phyloP scores from a whole-genome alignment of 2,797 vertebrate species.

The Carduelis carduelis region DNA sequence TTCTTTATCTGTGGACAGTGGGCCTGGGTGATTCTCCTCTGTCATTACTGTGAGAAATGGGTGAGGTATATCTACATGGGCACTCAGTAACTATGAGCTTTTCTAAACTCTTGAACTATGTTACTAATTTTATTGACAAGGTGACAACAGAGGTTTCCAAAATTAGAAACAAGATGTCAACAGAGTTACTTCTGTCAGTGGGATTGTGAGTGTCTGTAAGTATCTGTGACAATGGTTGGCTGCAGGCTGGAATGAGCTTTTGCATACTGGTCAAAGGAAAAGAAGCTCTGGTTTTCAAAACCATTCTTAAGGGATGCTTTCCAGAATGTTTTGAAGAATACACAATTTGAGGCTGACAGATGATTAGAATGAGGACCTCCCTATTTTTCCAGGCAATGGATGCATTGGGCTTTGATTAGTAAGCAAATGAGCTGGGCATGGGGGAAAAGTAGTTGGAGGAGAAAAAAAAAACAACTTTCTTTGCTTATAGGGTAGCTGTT shows the following conservation, averaged over 20 bases:
- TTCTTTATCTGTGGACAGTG: background rate
- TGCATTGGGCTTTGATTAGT: background rate
- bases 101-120: background rate
- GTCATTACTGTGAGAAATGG: background rate
- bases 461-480: background rate
- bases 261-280: background rate
- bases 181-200: background rate
- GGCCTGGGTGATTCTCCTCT: background rate
- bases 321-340: background rate
- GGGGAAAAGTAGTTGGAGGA: background rate
- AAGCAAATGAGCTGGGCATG: background rate
- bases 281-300: background rate
- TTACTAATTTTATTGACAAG: background rate
- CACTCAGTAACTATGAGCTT: background rate
- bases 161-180: background rate
- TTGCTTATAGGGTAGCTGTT: background rate
- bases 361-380: background rate
- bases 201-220: background rate
- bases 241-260: background rate
- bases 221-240: background rate
- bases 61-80: background rate
- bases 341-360: background rate
- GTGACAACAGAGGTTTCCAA: background rate
- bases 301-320: background rate
- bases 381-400: background rate